Evolutionary conservation across 2,797 vertebrate species (phyloP), one percentile per base, ranked within the genome.

Genomic region (Botia almorhae): DNA sequence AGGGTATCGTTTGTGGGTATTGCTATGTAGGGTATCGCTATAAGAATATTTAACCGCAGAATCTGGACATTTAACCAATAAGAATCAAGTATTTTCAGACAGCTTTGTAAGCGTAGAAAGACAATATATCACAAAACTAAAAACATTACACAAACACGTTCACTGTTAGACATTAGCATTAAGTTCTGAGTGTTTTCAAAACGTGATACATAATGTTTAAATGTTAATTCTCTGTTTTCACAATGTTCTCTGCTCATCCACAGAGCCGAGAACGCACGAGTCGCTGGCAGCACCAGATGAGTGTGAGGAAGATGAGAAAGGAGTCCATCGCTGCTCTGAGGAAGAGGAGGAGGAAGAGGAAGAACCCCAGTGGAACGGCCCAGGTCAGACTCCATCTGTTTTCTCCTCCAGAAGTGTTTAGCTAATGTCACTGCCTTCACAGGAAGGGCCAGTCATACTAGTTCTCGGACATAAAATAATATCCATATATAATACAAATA

Each of bases 331-430:
- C 81, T 92, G 87, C 7, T 64, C 83, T 0, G 88, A 89, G 26
- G 91, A 90, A 84, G 85, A 92, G 80, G 85, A 0, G 0, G 91
- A 56, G 0, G 89, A 87, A 12, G 82, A 86, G 0, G 88, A 90
- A 17, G 14, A 13, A 1, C 85, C 88, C 0, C 23, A 43, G 0
- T 97, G 96, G 96, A 93, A 87, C 0, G 94, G 95, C 48, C 97
- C 97, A 93, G 97, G 97, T 98, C 87, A 92, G 90, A 89, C 8
- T 29, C 0, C 17, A 71, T 51, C 67, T 21, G 64, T 46, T 46
- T 51, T 53, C 58, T 79, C 13, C 69, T 63, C 69, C 51, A 77
- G 58, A 51, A 69, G 60, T 67, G 50, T 29, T 46, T 36, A 50
- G 63, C 48, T 69, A 39, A 65, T 8, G 39, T 76, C 78, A 81